Percentiles rank a stretch among this genome's conserved stretches.
These are phyloP conservation scores for Dorcus hopei DNA, from an alignment of 2,888 invertebrate genomes.

Conservation along the genomic window DNA sequence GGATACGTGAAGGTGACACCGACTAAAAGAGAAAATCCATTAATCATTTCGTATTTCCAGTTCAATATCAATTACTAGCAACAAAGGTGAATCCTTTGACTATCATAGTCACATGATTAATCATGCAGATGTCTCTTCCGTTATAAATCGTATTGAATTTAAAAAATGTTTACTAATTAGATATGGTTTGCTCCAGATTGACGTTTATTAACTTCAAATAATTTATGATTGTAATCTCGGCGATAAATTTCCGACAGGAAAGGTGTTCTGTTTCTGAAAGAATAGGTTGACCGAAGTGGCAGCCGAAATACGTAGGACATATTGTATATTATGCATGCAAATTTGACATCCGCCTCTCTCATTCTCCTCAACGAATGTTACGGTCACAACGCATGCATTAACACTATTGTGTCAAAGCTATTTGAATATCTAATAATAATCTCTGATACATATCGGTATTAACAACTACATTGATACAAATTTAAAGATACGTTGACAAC, in stretches of 20 bases:
- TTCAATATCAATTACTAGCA: slow-evolving; percentile 1
- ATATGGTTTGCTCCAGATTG: background rate
- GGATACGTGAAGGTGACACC: background rate
- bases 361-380: background rate
- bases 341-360: background rate
- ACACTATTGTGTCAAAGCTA: background rate
- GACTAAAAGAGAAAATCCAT: background rate
- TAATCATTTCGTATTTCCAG: background rate
- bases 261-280: no score
- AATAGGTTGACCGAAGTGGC: background rate
- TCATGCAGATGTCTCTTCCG: background rate
- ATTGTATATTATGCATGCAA: background rate
- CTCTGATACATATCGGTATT: background rate
- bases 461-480: background rate
- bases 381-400: background rate
- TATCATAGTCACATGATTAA: background rate
- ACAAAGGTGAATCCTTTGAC: background rate
- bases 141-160: background rate
- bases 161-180: slow-evolving; percentile 1
- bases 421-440: background rate
- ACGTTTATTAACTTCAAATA: background rate
- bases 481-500: background rate
- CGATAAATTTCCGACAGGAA: no score
- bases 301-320: background rate
- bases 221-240: background rate